Percentiles rank a stretch among this genome's conserved stretches.
Conservation (phyloP, 2,888 invertebrate genomes). For the Nomada lathburiana region DNA sequence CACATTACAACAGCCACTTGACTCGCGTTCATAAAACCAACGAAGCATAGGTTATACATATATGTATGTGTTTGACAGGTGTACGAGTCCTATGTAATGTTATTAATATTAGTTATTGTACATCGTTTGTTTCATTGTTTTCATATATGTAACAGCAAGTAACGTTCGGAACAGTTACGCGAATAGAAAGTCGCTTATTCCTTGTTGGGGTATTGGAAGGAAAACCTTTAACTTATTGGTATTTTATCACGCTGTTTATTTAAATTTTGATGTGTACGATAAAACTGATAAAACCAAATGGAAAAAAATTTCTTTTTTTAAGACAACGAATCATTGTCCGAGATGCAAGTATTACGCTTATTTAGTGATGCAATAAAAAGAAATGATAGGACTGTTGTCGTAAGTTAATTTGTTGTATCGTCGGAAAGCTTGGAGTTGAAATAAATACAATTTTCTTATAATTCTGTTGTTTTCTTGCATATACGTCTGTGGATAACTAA, state of each 20-base stretch:
- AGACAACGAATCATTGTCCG: background rate
- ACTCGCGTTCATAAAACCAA: conserved; percentile 13
- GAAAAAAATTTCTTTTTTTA: background rate
- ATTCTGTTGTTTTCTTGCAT: no score
- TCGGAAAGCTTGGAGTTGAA: no score
- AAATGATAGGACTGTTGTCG: no score
- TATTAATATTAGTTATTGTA: background rate
- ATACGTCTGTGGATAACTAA: no score
- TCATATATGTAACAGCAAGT: no score
- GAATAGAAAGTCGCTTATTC: background rate
- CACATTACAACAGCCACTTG: conserved; percentile 15
- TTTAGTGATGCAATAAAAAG: background rate
- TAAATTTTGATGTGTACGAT: background rate
- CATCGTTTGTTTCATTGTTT: background rate
- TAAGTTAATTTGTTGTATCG: no score
- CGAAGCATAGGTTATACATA: conserved; percentile 2
- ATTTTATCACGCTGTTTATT: background rate
- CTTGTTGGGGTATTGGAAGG: background rate
- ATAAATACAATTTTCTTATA: no score
- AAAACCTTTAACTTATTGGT: no score
- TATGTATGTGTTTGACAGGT: conserved; percentile 32
- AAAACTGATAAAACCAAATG: background rate
- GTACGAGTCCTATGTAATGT: background rate
- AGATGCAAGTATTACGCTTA: background rate
- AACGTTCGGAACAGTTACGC: background rate